A percentile compares a stretch with the other conserved stretches of the same genome.
Evolutionary conservation across 2,113 vertebrate genomes (phyloP).

Genomic region (Phodopus roborovskii): DNA sequence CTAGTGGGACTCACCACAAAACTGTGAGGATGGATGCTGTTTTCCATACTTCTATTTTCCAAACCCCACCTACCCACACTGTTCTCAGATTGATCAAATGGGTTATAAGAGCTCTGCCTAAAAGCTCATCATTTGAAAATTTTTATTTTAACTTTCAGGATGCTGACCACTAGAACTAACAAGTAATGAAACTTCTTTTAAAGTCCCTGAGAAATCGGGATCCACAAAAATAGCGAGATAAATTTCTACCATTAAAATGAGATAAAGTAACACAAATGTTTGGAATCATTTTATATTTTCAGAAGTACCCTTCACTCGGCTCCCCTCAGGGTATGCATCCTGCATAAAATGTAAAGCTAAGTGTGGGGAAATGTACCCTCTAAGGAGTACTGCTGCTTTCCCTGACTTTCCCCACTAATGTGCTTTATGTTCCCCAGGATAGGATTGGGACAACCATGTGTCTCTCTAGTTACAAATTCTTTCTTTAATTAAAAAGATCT

Average conservation of each 20-base stretch:
- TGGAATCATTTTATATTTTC: background rate
- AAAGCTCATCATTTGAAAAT: background rate
- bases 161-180: background rate
- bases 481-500: background rate
- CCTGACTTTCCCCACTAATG: background rate
- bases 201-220: background rate
- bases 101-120: too few relatives aligned
- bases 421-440: too few relatives aligned
- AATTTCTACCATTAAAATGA: background rate
- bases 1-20: too few relatives aligned
- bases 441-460: background rate
- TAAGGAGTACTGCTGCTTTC: background rate
- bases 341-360: background rate
- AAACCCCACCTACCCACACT: background rate
- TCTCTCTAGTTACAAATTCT: too few relatives aligned
- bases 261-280: background rate
- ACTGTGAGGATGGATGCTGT: background rate
- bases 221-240: fast-evolving
- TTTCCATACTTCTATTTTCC: background rate
- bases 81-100: too few relatives aligned
- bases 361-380: background rate
- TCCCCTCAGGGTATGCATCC: fast-evolving
- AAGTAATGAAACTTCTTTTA: background rate
- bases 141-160: background rate
- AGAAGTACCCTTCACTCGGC: background rate